These are phyloP conservation scores for Rhegmatorhina hoffmannsi DNA, from an alignment of 2,113 vertebrate genomes.

Conservation along the genomic window DNA sequence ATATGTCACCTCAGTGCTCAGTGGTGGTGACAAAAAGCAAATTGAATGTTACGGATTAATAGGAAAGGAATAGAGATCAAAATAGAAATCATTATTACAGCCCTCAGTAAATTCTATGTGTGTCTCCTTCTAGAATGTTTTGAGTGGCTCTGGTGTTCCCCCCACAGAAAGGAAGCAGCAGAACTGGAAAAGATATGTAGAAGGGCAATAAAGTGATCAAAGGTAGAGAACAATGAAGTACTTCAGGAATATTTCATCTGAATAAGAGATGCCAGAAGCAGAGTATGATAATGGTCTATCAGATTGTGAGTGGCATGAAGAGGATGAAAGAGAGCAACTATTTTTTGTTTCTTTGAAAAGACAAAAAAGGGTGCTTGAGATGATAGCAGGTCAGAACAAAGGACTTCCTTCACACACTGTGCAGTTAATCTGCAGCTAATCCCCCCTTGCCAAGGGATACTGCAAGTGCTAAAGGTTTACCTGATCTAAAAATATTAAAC, in stretches of 20 bases:
- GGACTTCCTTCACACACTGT: not conserved
- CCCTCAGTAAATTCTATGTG: not conserved
- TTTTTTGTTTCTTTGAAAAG: slow-evolving; percentile 18
- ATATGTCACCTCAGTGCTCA: not conserved
- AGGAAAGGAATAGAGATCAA: slow-evolving; percentile 5
- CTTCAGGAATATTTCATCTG: slow-evolving; percentile 30
- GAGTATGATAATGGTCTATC: slow-evolving; percentile 30
- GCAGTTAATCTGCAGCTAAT: not conserved
- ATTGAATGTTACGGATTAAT: slow-evolving; percentile 39
- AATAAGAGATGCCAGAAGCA: slow-evolving; percentile 33
- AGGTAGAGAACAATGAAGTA: slow-evolving; percentile 5
- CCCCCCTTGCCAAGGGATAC: not conserved
- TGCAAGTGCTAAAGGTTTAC: not conserved
- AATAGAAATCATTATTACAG: slow-evolving; percentile 16
- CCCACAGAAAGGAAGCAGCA: not conserved
- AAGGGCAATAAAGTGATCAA: slow-evolving; percentile 35
- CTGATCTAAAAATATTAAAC: not conserved
- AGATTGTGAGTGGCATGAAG: slow-evolving; percentile 43
- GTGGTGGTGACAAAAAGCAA: slow-evolving; percentile 2
- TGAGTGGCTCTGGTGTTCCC: not conserved
- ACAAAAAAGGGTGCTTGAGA: not conserved
- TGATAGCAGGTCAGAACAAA: slow-evolving; percentile 24
- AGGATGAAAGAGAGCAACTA: slow-evolving; percentile 33
- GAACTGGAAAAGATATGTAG: not conserved
- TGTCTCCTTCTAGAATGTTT: not conserved